Evolutionary conservation across 2,113 vertebrate genomes (phyloP), one percentile per base, ranked within the genome.

Genomic region (Sebastes schlegelii): DNA sequence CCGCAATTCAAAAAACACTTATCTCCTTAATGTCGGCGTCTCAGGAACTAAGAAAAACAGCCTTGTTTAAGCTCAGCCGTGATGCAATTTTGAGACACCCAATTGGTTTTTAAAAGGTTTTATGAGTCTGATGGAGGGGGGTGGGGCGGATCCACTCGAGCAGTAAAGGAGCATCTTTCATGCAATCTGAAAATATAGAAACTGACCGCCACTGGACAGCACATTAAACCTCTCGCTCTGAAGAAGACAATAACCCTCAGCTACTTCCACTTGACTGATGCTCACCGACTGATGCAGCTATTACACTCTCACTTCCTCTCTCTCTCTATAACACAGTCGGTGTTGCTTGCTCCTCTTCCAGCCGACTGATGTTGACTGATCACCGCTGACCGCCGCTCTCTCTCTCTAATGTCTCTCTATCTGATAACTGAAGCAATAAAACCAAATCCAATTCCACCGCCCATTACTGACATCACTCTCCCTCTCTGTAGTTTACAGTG

Each of bases 401-500:
- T 74, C 58, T 60, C 43, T 84, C 60, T 82, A 63, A 82, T 68
- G 64, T 54, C 42, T 84, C 57, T 83, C 69, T 13, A 8, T 77
- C 58, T 80, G 88, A 85, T 83, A 76, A 87, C 82, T 14, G 61
- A 80, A 74, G 77, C 77, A 66, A 81, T 91, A 78, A 90, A 88
- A 67, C 60, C 60, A 45, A 19, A 51, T 84, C 68, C 62, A 77
- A 61, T 80, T 54, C 51, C 67, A 11, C 40, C 48, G 60, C 7
- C 69, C 72, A 34, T 79, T 65, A 21, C 80, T 83, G 74, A 83
- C 81, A 72, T 85, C 81, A 1, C 54, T 85, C 83, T 89, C 71
- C 61, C 61, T 79, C 85, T 95, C 95, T 96, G 74, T 90, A 99
- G 98, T 94, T 97, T 97, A 88, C 96, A 96, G 94, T 99, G 98